phyloP scores from a whole-genome alignment of 1,140 invertebrate genomes.

The Aphelenchoides besseyi region DNA sequence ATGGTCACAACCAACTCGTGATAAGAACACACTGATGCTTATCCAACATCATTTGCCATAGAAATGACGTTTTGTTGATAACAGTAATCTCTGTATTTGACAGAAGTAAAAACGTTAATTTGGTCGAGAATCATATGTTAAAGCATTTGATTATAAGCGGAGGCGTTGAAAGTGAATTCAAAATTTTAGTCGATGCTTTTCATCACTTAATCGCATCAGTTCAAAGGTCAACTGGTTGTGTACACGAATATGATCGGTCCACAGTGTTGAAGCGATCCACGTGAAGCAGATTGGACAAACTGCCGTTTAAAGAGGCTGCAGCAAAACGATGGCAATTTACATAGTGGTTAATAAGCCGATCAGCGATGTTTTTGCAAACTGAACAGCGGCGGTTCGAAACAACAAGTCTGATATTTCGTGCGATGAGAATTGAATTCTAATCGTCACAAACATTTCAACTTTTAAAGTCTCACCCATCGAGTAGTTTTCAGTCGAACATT shows the following conservation, averaged over 20 bases:
- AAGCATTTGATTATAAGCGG: too few relatives aligned
- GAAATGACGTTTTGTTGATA: not conserved
- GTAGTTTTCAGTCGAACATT: not conserved
- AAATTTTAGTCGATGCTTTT: too few relatives aligned
- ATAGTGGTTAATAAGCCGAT: not conserved
- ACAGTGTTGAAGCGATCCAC: too few relatives aligned
- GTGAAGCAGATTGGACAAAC: not conserved
- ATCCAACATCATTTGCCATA: not conserved
- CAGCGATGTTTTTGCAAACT: not conserved
- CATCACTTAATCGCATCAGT: too few relatives aligned
- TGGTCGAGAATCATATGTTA: too few relatives aligned
- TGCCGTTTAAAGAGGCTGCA: not conserved
- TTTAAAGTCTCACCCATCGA: not conserved
- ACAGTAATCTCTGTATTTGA: not conserved
- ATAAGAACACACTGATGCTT: too few relatives aligned
- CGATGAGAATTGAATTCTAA: not conserved
- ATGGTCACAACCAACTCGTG: too few relatives aligned
- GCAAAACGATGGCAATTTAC: not conserved
- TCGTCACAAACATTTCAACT: not conserved
- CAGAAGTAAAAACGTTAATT: too few relatives aligned
- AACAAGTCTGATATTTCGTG: not conserved
- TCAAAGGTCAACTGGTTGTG: too few relatives aligned
- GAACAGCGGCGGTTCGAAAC: not conserved
- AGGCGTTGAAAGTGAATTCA: too few relatives aligned
- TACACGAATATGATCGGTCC: too few relatives aligned